Conservation (phyloP, 2,113 vertebrate genomes). For the Brienomyrus brachyistius region DNA sequence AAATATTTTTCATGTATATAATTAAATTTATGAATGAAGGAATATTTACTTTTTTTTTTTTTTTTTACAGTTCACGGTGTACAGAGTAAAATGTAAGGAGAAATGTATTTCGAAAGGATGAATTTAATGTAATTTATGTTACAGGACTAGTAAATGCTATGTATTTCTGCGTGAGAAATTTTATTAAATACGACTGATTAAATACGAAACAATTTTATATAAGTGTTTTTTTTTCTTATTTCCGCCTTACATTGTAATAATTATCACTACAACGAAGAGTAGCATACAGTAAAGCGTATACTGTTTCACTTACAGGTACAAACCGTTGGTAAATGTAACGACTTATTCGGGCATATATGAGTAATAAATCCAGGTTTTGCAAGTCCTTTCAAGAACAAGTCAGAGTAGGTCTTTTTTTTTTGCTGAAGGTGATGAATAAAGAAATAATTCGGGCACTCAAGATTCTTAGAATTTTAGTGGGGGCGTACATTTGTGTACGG, state of each 20-base stretch:
- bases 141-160: background rate
- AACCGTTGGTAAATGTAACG: background rate
- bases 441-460: constrained; percentile 29
- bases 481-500: constrained; percentile 40
- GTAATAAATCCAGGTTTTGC: constrained; percentile 20
- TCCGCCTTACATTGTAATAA: background rate
- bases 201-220: background rate
- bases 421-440: constrained; percentile 30
- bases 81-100: background rate
- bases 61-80: background rate
- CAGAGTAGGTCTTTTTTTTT: constrained; percentile 24
- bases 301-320: background rate
- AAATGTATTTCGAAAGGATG: background rate
- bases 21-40: background rate
- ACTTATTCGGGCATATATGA: constrained; percentile 20
- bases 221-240: background rate
- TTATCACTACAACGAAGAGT: no score
- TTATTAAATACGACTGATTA: background rate
- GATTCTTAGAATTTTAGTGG: constrained; percentile 59
- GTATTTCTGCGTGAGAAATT: background rate
- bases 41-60: background rate
- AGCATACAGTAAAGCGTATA: no score
- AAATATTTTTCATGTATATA: background rate
- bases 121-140: background rate
- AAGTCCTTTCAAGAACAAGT: constrained; percentile 55